These are phyloP conservation scores for Standfussiana lucernea DNA, from an alignment of 2,888 invertebrate species.

Conservation along the genomic window DNA sequence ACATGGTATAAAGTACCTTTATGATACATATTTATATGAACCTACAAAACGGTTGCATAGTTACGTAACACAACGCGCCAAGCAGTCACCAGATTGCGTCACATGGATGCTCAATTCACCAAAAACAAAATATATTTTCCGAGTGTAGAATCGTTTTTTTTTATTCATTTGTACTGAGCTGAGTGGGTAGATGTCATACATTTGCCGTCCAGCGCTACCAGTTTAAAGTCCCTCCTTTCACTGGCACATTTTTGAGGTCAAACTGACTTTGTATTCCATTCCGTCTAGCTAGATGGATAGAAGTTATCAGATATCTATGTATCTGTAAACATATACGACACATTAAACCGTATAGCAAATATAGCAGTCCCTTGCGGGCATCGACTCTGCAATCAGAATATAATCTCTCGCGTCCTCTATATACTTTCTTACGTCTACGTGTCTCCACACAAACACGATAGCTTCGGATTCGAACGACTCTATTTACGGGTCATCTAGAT, in stretches of 20 bases:
- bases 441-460: conserved; percentile 28
- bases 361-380: conserved; percentile 19
- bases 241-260: conserved; percentile 47
- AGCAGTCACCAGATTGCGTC: conserved; percentile 74
- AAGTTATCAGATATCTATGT: conserved; percentile 22
- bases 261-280: conserved; percentile 20
- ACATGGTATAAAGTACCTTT: neutral
- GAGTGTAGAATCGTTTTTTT: conserved; percentile 54
- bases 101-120: conserved; percentile 76
- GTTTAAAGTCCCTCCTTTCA: conserved; percentile 54
- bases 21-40: conserved; percentile 1
- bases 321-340: conserved; percentile 18
- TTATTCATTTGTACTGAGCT: conserved; percentile 44
- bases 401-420: conserved; percentile 25
- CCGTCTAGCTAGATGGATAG: conserved; percentile 19
- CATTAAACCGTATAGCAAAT: conserved; percentile 31
- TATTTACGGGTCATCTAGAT: conserved; percentile 50
- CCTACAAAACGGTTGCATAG: conserved; percentile 64
- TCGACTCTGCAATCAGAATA: conserved; percentile 40
- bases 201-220: conserved; percentile 46
- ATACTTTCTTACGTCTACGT: conserved; percentile 34
- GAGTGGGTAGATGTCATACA: conserved; percentile 46
- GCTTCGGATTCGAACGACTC: conserved; percentile 37
- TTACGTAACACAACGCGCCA: conserved; percentile 74
- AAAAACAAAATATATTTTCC: conserved; percentile 73